Evolutionary conservation across 1,140 invertebrate genomes (phyloP).

Genomic region (Pomacea maculata): DNA sequence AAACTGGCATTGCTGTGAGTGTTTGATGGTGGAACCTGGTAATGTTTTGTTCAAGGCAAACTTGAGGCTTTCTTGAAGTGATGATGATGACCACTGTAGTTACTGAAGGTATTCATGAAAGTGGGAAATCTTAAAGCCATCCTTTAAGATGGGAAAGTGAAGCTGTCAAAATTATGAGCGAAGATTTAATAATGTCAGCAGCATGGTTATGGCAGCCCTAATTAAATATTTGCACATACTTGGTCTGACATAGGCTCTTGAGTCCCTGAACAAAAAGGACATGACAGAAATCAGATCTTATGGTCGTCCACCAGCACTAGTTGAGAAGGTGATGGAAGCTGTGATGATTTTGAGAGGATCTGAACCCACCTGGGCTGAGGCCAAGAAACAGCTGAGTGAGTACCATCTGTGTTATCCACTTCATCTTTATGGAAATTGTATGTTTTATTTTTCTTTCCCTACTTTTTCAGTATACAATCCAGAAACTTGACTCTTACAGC

Average conservation of each 20-base stretch:
- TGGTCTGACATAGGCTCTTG: conserved; percentile 72
- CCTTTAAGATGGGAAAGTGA: background rate
- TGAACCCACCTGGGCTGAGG: conserved; percentile 85
- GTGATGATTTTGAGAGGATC: conserved; percentile 82
- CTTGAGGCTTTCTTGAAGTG: too few relatives aligned
- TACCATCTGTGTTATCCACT: too few relatives aligned
- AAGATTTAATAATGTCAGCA: background rate
- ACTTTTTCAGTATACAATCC: background rate
- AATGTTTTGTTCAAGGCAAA: too few relatives aligned
- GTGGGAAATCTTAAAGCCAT: too few relatives aligned
- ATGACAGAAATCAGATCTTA: conserved; percentile 89
- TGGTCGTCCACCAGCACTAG: conserved; percentile 80
- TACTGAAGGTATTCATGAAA: too few relatives aligned
- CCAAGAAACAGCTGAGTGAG: conserved; percentile 81
- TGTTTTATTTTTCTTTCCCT: background rate
- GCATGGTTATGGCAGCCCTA: background rate
- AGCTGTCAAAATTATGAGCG: background rate
- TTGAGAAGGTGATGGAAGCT: conserved; percentile 89
- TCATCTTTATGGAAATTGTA: background rate
- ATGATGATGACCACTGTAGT: too few relatives aligned
- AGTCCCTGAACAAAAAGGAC: conserved; percentile 87
- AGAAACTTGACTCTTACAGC: too few relatives aligned
- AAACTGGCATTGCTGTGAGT: background rate
- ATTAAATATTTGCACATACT: background rate
- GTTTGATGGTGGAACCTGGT: too few relatives aligned